phyloP scores from a whole-genome alignment of 92 coral and sea anemone species.

The Chrysogorgia sp. region DNA sequence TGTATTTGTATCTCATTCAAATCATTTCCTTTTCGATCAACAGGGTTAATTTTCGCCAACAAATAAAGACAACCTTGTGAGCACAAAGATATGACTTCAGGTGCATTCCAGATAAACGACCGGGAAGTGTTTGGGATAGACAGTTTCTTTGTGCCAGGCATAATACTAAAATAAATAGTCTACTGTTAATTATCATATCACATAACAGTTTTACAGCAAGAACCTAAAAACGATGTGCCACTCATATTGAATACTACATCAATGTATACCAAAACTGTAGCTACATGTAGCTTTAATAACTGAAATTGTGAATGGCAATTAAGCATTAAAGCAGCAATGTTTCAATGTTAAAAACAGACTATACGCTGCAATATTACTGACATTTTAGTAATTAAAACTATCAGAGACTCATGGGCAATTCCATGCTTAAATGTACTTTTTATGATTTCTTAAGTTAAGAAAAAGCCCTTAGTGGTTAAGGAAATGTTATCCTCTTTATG shows the following conservation, averaged over 20 bases:
- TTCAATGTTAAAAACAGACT: not conserved
- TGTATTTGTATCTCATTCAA: too few species aligned
- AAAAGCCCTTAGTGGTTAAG: too few species aligned
- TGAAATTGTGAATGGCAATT: too few species aligned
- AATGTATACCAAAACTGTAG: not conserved
- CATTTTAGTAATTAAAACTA: too few species aligned
- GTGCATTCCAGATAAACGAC: constrained; percentile 49
- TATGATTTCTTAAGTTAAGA: too few species aligned
- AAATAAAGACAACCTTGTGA: constrained; percentile 46
- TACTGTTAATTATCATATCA: not conserved
- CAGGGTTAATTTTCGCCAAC: constrained; percentile 5
- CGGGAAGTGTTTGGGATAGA: constrained; percentile 29
- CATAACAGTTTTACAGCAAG: not conserved
- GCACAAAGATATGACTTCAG: constrained; percentile 45
- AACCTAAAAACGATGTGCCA: not conserved
- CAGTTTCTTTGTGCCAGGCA: constrained; percentile 51
- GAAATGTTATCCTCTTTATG: too few species aligned
- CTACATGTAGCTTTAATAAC: too few species aligned
- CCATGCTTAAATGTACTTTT: too few species aligned
- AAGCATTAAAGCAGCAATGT: too few species aligned
- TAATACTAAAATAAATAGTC: constrained; percentile 34
- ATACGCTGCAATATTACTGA: not conserved
- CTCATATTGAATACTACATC: not conserved
- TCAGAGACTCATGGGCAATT: too few species aligned
- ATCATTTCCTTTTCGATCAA: too few species aligned